These are phyloP conservation scores for Watsonalla binaria DNA, from an alignment of 2,888 invertebrate genomes.

Conservation along the genomic window DNA sequence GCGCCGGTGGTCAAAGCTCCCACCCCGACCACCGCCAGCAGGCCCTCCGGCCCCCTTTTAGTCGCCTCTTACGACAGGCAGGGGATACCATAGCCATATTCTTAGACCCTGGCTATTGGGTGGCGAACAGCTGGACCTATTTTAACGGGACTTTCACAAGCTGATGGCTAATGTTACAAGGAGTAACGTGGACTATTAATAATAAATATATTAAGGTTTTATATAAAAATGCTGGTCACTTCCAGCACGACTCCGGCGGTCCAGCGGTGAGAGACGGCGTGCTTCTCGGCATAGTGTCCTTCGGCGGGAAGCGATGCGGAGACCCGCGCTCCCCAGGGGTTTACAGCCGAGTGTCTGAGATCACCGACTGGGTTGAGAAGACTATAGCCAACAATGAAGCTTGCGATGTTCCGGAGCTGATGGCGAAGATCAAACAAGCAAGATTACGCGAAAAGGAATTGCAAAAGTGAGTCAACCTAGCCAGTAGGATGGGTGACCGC, in stretches of 20 bases:
- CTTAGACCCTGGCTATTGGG: too few species aligned
- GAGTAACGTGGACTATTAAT: too few species aligned
- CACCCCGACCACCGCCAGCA: too few species aligned
- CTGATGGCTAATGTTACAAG: too few species aligned
- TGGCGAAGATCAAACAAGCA: conserved; percentile 55
- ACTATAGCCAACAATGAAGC: conserved; percentile 58
- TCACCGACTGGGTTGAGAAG: conserved; percentile 59
- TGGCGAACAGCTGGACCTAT: too few species aligned
- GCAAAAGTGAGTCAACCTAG: conserved; percentile 41
- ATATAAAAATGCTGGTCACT: not conserved
- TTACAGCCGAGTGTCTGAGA: conserved; percentile 56
- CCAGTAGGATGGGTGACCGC: too few species aligned
- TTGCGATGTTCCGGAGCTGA: conserved; percentile 38
- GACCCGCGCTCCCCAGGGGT: conserved; percentile 69
- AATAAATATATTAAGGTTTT: too few species aligned
- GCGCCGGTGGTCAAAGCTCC: too few species aligned
- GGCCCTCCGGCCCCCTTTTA: too few species aligned
- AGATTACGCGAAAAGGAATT: conserved; percentile 52
- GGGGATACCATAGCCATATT: too few species aligned
- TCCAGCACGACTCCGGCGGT: conserved; percentile 66
- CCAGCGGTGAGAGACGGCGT: conserved; percentile 68
- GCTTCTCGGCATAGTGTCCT: conserved; percentile 62
- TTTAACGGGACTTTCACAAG: too few species aligned
- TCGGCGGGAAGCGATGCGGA: conserved; percentile 68
- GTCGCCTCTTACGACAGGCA: too few species aligned